Evolutionary conservation across 2,888 invertebrate species (phyloP).

Genomic region (Meta bourneti): DNA sequence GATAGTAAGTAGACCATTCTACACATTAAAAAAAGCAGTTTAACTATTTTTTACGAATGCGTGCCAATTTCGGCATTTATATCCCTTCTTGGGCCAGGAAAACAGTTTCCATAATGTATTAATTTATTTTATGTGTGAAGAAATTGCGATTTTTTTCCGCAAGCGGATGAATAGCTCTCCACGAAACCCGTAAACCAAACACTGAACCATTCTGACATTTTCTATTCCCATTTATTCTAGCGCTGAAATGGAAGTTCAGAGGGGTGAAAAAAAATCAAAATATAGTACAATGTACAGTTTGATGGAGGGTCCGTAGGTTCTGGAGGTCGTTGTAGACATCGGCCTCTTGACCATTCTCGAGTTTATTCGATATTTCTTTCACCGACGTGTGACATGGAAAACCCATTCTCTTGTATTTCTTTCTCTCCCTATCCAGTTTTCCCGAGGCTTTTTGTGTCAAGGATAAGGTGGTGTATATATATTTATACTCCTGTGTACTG

Average conservation of each 20-base stretch:
- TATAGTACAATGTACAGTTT: constrained; percentile 35
- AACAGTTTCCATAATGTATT: too few relatives aligned
- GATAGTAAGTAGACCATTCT: too few relatives aligned
- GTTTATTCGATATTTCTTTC: constrained; percentile 54
- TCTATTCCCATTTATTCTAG: constrained; percentile 3
- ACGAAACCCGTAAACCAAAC: not conserved
- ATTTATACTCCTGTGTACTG: too few relatives aligned
- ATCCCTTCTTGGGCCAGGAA: too few relatives aligned
- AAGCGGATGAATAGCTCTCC: constrained; percentile 19
- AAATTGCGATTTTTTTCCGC: not conserved
- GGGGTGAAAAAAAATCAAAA: constrained; percentile 13
- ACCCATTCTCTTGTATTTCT: constrained; percentile 44
- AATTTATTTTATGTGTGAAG: too few relatives aligned
- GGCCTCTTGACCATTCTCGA: constrained; percentile 63
- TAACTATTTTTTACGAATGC: too few relatives aligned
- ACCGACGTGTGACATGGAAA: constrained; percentile 54
- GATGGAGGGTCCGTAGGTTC: constrained; percentile 47
- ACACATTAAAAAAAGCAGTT: too few relatives aligned
- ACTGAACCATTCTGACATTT: constrained; percentile 4
- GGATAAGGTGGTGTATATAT: too few relatives aligned
- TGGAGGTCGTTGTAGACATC: constrained; percentile 51
- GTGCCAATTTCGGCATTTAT: too few relatives aligned
- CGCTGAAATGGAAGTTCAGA: constrained; percentile 29
- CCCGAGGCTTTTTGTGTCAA: too few relatives aligned
- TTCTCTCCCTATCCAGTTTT: not conserved